Base-by-base conservation (phyloP, 2,797 vertebrate genomes). In the Iguana delicatissima region DNA sequence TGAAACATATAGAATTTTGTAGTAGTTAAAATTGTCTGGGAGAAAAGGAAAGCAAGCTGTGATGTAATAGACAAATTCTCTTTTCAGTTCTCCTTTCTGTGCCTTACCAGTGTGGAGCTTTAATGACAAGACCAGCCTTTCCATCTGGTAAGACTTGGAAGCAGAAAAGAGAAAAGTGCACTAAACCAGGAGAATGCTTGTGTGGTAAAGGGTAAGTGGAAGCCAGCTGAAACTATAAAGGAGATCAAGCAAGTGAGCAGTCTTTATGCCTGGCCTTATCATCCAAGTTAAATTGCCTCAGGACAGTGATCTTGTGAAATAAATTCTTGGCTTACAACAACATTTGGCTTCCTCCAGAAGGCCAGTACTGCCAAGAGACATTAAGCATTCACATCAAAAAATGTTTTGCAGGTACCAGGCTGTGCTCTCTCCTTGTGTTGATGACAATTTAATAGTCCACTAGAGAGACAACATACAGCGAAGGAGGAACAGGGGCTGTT, bases 301-400 rank as follows among this genome's bases (percentile, higher is more conserved):
- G 85, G 94, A 95, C 46, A 93, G 91, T 93, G 91, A 93, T 93
- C 92, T 95, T 91, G 79, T 92, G 85, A 87, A 94, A 92, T 57
- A 77, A 32, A 92, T 93, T 90, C 72, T 94, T 96, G 94, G 94
- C 93, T 96, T 64, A 91, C 24, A 73, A 72, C 64, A 81, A 90
- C 86, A 12, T 86, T 95, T 96, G 93, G 95, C 89, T 95, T 93
- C 92, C 87, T 93, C n/a, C 90, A 91, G 81, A 76, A 90, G 81
- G 67, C 50, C 91, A 91, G 82, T 91, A 88, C 29, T 92, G 95
- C 94, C 94, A 96, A 94, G 92, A 95, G 87, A 92, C 87, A 93
- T 96, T 96, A 96, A 95, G 77, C 94, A 95, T 95, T 92, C 90
- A 92, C 88, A 94, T 96, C 95, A 94, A 93, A 97, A 95, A 92